Evolutionary conservation across 2,888 invertebrate species (phyloP).

Genomic region (Tenthredo distinguenda): DNA sequence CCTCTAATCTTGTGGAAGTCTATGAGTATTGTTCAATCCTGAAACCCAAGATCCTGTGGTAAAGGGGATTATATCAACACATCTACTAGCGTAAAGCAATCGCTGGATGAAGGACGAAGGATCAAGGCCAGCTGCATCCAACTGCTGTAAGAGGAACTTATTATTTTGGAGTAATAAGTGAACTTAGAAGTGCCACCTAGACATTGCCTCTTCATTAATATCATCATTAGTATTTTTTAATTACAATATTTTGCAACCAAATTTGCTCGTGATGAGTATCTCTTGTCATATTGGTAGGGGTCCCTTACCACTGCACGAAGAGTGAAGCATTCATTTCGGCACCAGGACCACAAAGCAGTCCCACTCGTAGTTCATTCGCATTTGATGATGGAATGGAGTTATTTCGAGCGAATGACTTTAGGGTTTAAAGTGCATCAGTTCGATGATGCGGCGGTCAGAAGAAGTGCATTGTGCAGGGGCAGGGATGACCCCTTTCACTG

Average conservation of each 20-base stretch:
- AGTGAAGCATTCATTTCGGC: constrained; percentile 15
- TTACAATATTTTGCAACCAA: neutral
- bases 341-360: neutral
- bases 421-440: constrained; percentile 48
- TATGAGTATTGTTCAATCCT: constrained; percentile 28
- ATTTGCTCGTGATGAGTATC: neutral
- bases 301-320: neutral
- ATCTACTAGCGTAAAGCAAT: constrained; percentile 11
- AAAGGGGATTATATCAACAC: constrained; percentile 33
- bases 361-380: neutral
- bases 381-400: neutral
- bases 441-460: constrained; percentile 73
- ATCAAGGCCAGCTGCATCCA: constrained; percentile 19
- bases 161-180: neutral
- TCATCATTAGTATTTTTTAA: neutral
- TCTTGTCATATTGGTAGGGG: neutral
- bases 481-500: constrained; percentile 79
- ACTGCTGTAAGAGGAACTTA: neutral
- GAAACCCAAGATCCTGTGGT: constrained; percentile 34
- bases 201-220: neutral
- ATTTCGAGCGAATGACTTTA: neutral
- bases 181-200: neutral
- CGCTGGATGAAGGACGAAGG: constrained; percentile 19
- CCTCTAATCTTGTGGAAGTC: constrained; percentile 7
- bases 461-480: constrained; percentile 76